Base-by-base conservation (phyloP, 2,797 vertebrate species). In the Nothura maculosa region DNA sequence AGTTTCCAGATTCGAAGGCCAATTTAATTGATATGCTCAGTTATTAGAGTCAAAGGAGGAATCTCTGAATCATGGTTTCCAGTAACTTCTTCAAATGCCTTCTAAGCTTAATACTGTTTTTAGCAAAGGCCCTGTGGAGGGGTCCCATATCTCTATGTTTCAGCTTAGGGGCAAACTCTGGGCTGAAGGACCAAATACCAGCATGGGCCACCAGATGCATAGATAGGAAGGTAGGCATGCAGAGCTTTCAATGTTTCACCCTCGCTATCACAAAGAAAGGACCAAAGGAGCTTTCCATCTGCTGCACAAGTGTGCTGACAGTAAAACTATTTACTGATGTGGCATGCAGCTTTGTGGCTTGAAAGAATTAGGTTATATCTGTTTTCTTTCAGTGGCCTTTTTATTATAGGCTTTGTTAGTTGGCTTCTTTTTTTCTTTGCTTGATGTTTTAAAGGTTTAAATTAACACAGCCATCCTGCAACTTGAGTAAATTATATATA, bases 401-500 rank as follows among this genome's bases (percentile, higher is more conserved):
- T 25, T 36, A 83, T 93, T 13, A 36, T 78, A 24, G 81, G 16
- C 42, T 85, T 93, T 76, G 36, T 87, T 62, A 66, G 38, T 40
- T 83, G 15, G 2, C 30, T 87, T 87, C 27, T 66, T 47, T 82
- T 85, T 90, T 74, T 74, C 55, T 30, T 87, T 21, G 52, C 70
- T 73, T 84, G 47, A 47, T 87, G 43, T 34, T 89, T 89, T 83
- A 83, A 55, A 83, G 30, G 43, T 83, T 93, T 92, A 64, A 76
- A 94, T 70, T 85, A 52, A 50, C 61, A 68, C 66, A 95, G 74
- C 64, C 70, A 76, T 83, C 38, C 74, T 95, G 66, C 30, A 93
- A 79, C 87, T 77, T 91, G 80, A 81, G 60, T 94, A 92, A 89
- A 92, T 93, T 47, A 85, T 15, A 63, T 32, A 68, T 91, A n/a